Evolutionary conservation across 2,888 invertebrate species (phyloP).

Genomic region (Parnassius orleans): DNA sequence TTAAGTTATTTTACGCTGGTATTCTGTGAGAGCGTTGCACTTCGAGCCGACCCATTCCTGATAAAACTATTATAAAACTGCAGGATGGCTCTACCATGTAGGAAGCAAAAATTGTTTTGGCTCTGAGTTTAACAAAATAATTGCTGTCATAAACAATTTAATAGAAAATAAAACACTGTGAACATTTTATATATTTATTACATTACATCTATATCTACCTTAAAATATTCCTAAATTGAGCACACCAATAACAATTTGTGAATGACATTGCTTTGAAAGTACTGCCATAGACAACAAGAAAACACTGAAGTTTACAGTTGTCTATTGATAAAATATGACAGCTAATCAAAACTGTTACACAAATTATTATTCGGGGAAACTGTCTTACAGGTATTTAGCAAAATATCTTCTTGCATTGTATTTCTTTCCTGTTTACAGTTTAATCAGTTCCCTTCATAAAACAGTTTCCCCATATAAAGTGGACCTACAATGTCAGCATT

Average conservation of each 20-base stretch:
- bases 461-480: not conserved
- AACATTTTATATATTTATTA: not conserved
- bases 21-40: no score
- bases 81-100: no score
- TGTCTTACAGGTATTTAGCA: not conserved
- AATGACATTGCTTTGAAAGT: conserved; percentile 1
- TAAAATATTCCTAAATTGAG: conserved; percentile 36
- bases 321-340: not conserved
- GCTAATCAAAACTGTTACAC: not conserved
- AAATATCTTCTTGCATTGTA: no score
- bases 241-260: conserved; percentile 33
- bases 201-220: conserved; percentile 23
- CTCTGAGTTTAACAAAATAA: no score
- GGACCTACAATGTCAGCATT: conserved; percentile 13
- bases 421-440: no score
- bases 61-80: no score
- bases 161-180: not conserved
- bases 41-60: no score
- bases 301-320: not conserved
- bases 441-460: not conserved
- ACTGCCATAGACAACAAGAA: not conserved
- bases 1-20: no score
- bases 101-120: no score
- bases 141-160: no score
- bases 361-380: not conserved